Evolutionary conservation across 2,888 invertebrate species (phyloP).

Genomic region (Drosophila mayaguana): DNA sequence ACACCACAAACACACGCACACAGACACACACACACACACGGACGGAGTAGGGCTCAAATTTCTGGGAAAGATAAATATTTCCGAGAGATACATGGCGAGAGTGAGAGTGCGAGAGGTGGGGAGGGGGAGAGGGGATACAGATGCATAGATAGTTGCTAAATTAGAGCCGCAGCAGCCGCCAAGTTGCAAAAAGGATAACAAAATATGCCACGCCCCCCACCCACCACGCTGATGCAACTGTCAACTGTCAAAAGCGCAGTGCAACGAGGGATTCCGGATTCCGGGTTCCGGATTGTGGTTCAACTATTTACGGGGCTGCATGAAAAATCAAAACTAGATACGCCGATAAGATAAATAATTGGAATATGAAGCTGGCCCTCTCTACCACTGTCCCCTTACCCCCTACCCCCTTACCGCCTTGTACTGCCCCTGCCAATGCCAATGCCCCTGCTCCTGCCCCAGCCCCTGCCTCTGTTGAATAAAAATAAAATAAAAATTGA

Average conservation of each 20-base stretch:
- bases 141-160: constrained; percentile 50
- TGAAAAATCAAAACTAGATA: constrained; percentile 69
- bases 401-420: not conserved
- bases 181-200: constrained; percentile 40
- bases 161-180: constrained; percentile 39
- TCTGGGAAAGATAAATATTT: constrained; percentile 78
- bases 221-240: constrained; percentile 71
- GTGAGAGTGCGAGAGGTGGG: constrained; percentile 2
- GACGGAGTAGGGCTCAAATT: constrained; percentile 39
- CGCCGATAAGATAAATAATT: constrained; percentile 78
- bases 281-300: constrained; percentile 31
- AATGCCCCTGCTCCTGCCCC: constrained; percentile 1
- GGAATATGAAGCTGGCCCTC: constrained; percentile 73
- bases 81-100: constrained; percentile 27
- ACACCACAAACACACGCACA: constrained; percentile 28
- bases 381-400: not conserved
- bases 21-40: constrained; percentile 17
- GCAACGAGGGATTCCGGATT: constrained; percentile 31
- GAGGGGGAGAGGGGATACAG: constrained; percentile 6
- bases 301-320: constrained; percentile 46
- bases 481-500: constrained; percentile 21
- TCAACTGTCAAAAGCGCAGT: constrained; percentile 67
- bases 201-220: not conserved
- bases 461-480: not conserved
- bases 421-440: not conserved